Evolutionary conservation across 2,113 vertebrate genomes (phyloP).

Genomic region (Lota lota): DNA sequence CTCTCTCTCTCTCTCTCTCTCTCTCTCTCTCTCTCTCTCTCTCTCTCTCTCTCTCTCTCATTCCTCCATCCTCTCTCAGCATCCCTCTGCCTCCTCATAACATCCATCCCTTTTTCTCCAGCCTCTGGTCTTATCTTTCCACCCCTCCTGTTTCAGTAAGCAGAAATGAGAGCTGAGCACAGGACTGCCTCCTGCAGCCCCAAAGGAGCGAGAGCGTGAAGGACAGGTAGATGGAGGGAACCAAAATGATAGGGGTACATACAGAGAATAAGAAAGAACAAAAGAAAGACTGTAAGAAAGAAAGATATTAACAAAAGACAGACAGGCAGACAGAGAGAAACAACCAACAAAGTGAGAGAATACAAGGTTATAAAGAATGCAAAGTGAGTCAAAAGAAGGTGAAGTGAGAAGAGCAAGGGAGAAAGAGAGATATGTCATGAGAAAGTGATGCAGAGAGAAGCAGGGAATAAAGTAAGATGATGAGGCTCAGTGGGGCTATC

Average conservation of each 20-base stretch:
- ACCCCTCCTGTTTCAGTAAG: constrained; percentile 33
- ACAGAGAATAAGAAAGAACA: constrained; percentile 8
- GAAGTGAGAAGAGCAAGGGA: not conserved
- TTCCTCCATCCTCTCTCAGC: not conserved
- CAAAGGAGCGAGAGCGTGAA: constrained; percentile 2
- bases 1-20: too few relatives aligned
- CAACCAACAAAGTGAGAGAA: not conserved
- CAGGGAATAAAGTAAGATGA: not conserved
- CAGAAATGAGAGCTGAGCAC: constrained; percentile 43
- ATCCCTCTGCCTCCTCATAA: not conserved
- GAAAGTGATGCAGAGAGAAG: not conserved
- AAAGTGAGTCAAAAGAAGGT: not conserved
- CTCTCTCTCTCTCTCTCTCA: constrained; percentile 26
- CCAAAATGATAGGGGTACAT: constrained; percentile 20
- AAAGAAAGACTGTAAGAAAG: not conserved
- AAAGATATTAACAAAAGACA: not conserved
- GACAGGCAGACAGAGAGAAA: not conserved
- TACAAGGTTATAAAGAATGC: not conserved
- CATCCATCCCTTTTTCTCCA: constrained; percentile 20
- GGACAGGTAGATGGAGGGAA: not conserved
- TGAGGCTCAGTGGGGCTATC: too few relatives aligned
- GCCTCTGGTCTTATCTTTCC: constrained; percentile 41
- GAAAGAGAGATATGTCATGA: not conserved
- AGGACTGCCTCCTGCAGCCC: not conserved
- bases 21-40: too few relatives aligned